Conservation (phyloP, 2,113 vertebrate genomes). For the Oreochromis aureus region DNA sequence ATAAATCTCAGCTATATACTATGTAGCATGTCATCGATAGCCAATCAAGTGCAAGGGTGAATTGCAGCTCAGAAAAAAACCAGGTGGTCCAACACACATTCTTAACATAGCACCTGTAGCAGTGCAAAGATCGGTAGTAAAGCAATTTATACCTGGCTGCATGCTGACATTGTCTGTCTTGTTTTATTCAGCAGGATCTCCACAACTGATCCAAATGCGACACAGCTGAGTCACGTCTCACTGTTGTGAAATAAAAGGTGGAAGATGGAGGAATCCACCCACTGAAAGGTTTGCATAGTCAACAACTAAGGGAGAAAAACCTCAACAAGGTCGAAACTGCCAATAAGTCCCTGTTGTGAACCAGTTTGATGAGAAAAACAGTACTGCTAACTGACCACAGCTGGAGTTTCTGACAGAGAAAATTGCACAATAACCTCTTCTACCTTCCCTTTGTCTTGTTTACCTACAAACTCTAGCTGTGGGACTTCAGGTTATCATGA, state of each 20-base stretch:
- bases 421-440: conserved; percentile 2
- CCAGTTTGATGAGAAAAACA: conserved; percentile 14
- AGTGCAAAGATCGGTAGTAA: conserved; percentile 3
- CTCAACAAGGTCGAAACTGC: not conserved
- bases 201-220: conserved; percentile 16
- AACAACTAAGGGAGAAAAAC: not conserved
- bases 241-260: conserved; percentile 25
- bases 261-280: conserved; percentile 5
- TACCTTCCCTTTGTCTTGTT: not conserved
- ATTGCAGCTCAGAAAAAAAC: conserved; percentile 29
- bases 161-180: conserved; percentile 15
- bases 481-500: conserved; percentile 11
- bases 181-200: conserved; percentile 35
- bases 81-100: conserved; percentile 10
- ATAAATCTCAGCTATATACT: not conserved
- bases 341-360: conserved; percentile 14
- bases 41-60: conserved; percentile 14
- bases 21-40: conserved; percentile 6
- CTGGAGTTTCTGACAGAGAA: not conserved
- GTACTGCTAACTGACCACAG: conserved; percentile 7
- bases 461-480: conserved; percentile 2
- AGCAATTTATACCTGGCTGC: conserved; percentile 20
- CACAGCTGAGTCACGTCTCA: conserved; percentile 23
- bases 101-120: conserved; percentile 9
- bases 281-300: not conserved